Percentiles rank a stretch among this genome's conserved stretches.
These are phyloP conservation scores for Galbula dea DNA, from an alignment of 2,113 vertebrate genomes.

Conservation along the genomic window DNA sequence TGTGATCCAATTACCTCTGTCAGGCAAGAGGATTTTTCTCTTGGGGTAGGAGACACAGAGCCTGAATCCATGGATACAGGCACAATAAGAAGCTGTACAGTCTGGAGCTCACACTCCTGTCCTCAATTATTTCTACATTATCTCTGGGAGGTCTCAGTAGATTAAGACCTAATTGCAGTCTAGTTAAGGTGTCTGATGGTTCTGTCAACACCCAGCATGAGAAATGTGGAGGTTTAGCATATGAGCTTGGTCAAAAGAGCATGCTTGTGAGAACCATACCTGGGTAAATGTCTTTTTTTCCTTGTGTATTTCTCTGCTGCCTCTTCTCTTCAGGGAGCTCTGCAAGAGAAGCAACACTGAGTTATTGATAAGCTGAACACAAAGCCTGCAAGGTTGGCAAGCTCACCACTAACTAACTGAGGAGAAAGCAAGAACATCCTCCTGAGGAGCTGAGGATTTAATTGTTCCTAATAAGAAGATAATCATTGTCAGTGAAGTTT, in stretches of 20 bases:
- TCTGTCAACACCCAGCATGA: not conserved
- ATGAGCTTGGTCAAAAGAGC: not conserved
- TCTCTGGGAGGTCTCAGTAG: not conserved
- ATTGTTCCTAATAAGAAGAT: not conserved
- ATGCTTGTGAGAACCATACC: constrained; percentile 70
- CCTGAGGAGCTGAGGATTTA: not conserved
- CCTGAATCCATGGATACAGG: not conserved
- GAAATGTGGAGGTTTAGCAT: not conserved
- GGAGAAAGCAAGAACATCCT: not conserved
- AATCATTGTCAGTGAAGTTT: not conserved
- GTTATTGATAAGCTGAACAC: constrained; percentile 14
- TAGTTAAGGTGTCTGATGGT: not conserved
- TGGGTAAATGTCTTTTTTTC: constrained; percentile 90
- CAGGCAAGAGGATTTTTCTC: constrained; percentile 35
- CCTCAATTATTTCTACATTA: not conserved
- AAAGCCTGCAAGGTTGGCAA: not conserved
- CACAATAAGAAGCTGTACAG: not conserved
- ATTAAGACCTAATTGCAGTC: constrained; percentile 1
- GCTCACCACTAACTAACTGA: not conserved
- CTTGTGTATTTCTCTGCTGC: constrained; percentile 90
- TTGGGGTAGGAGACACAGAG: not conserved
- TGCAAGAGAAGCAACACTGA: constrained; percentile 64
- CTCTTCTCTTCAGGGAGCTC: constrained; percentile 90
- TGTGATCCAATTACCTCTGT: not conserved
- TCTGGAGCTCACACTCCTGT: not conserved